Percentiles rank a stretch among this genome's conserved stretches.
Conservation (phyloP, 2,888 invertebrate species). For the Furcula furcula region DNA sequence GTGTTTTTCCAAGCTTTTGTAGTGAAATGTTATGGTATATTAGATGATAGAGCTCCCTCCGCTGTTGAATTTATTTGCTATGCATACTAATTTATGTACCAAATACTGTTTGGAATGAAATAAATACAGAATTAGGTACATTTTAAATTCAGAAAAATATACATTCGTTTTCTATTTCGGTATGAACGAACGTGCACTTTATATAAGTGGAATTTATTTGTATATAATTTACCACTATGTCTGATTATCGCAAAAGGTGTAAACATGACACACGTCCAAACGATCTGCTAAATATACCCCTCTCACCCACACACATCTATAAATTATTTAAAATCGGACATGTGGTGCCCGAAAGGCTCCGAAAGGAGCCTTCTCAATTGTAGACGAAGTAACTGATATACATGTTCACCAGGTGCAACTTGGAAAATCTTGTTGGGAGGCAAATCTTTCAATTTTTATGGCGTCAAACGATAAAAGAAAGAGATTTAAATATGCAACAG, state of each 20-base stretch:
- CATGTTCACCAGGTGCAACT: too few species aligned
- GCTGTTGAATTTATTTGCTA: neutral
- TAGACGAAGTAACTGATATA: too few species aligned
- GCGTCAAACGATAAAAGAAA: too few species aligned
- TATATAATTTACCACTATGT: neutral
- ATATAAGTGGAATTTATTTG: neutral
- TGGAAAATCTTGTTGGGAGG: too few species aligned
- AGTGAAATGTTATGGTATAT: neutral
- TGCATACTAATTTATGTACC: neutral
- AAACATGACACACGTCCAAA: slow-evolving; percentile 9
- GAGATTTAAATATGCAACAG: too few species aligned
- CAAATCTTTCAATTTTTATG: too few species aligned
- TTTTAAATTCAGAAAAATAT: neutral
- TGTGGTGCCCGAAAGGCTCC: too few species aligned
- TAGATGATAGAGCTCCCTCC: neutral
- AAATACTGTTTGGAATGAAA: neutral
- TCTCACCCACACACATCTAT: slow-evolving; percentile 7
- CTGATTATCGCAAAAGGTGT: neutral
- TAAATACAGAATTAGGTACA: neutral
- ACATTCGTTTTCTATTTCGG: neutral
- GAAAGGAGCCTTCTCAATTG: too few species aligned
- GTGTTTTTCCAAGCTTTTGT: neutral
- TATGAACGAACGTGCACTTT: neutral
- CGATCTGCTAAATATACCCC: slow-evolving; percentile 5
- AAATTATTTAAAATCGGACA: too few species aligned